A percentile compares a stretch with the other conserved stretches of the same genome.
Conservation (phyloP, 35 echinoderm and acorn worm species). For the Strongylocentrotus purpuratus region DNA sequence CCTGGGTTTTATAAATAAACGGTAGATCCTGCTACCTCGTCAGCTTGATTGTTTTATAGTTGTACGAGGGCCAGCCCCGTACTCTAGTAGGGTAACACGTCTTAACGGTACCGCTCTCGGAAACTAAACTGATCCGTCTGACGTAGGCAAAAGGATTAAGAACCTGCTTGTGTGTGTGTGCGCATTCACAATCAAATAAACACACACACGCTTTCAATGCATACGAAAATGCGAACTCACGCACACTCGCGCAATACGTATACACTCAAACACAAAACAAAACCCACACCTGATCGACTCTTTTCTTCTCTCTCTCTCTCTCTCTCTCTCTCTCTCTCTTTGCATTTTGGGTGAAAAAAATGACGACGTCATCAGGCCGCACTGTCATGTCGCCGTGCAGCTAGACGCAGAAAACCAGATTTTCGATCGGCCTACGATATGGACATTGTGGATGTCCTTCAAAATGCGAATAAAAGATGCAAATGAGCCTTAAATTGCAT, state of each 20-base stretch:
- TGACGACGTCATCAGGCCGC: not conserved
- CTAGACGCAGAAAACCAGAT: not conserved
- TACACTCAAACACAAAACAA: not conserved
- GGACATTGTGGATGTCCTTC: not conserved
- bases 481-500: not conserved
- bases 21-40: slow-evolving; percentile 39
- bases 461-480: not conserved
- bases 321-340: not conserved
- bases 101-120: not conserved
- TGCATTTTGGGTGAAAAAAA: not conserved
- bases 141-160: not conserved
- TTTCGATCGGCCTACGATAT: not conserved
- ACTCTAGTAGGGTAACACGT: slow-evolving; percentile 24
- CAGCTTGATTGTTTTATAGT: not conserved
- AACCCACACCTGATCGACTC: not conserved
- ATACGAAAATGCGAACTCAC: not conserved
- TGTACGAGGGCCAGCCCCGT: slow-evolving; percentile 41
- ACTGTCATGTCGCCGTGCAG: not conserved
- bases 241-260: not conserved
- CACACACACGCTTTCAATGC: not conserved
- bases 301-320: not conserved
- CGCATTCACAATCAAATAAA: not conserved
- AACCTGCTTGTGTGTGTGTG: not conserved
- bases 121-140: not conserved
- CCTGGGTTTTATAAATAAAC: slow-evolving; percentile 28